Conservation (phyloP, 2,797 vertebrate genomes). For the Rhinogobio ventralis region DNA sequence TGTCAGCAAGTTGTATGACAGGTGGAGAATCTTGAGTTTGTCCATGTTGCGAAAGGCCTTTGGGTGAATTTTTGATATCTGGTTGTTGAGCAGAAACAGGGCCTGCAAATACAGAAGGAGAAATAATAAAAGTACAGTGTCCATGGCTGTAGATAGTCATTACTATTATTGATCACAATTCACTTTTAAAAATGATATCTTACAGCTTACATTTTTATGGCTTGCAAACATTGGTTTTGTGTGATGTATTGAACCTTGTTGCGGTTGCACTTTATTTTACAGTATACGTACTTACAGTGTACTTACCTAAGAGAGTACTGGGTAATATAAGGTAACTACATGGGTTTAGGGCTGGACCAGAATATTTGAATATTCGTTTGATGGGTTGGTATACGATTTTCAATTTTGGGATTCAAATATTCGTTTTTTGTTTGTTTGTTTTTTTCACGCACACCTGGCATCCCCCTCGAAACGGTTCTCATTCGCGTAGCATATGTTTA, state of each 20-base stretch:
- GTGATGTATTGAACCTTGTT: neutral
- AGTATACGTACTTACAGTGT: too few relatives aligned
- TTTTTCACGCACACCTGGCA: too few relatives aligned
- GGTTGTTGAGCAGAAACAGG: constrained; percentile 95
- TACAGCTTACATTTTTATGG: neutral
- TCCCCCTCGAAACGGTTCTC: too few relatives aligned
- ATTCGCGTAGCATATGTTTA: too few relatives aligned
- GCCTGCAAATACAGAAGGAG: constrained; percentile 75
- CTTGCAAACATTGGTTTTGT: neutral
- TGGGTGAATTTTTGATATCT: constrained; percentile 92
- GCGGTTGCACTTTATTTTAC: too few relatives aligned
- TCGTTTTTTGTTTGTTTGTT: too few relatives aligned
- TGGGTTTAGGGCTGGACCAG: too few relatives aligned
- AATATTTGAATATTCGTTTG: too few relatives aligned
- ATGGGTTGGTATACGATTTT: too few relatives aligned
- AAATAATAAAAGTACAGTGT: neutral
- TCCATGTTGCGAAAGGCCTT: constrained; percentile 90
- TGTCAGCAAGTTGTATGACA: constrained; percentile 92
- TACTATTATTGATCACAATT: neutral
- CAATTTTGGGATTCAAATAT: too few relatives aligned
- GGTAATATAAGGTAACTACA: too few relatives aligned
- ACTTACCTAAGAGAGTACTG: too few relatives aligned
- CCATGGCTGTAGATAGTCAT: neutral
- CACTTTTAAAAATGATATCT: neutral
- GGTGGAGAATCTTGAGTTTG: constrained; percentile 86